Percentiles rank a stretch among this genome's conserved stretches.
These are phyloP conservation scores for Polyodon spathula DNA, from an alignment of 2,113 vertebrate species.

Conservation along the genomic window DNA sequence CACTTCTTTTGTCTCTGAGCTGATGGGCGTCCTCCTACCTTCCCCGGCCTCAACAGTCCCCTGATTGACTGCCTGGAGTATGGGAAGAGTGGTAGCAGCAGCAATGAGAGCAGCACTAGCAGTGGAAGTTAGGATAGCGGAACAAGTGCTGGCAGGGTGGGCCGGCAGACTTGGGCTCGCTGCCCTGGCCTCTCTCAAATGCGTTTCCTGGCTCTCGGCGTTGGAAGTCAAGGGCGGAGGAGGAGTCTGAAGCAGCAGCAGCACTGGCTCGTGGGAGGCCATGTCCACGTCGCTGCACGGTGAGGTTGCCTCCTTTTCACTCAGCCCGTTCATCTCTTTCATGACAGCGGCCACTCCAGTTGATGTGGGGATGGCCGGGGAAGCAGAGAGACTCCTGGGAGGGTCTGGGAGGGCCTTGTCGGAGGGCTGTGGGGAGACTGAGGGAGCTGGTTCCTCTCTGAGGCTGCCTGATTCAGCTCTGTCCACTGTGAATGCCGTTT, in stretches of 20 bases:
- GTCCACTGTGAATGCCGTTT: conserved; percentile 37
- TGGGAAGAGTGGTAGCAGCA: conserved; percentile 51
- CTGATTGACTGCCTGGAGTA: conserved; percentile 50
- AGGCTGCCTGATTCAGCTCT: conserved; percentile 31
- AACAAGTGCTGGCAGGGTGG: conserved; percentile 35
- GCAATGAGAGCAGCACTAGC: conserved; percentile 27
- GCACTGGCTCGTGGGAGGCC: conserved; percentile 38
- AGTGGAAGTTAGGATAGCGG: conserved; percentile 34
- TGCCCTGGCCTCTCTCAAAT: conserved; percentile 46
- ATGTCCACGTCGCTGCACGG: conserved; percentile 36
- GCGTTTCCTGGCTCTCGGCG: conserved; percentile 43
- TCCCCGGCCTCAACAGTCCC: conserved; percentile 63
- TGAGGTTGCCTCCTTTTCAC: conserved; percentile 40
- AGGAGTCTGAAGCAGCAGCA: conserved; percentile 23
- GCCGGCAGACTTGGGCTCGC: conserved; percentile 38
- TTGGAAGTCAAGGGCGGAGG: conserved; percentile 38
- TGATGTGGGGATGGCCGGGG: conserved; percentile 14
- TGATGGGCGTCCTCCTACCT: conserved; percentile 46
- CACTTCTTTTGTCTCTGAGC: conserved; percentile 55
- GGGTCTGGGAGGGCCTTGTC: conserved; percentile 42
- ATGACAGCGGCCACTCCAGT: conserved; percentile 42
- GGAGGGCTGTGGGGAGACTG: conserved; percentile 34
- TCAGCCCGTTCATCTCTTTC: conserved; percentile 68
- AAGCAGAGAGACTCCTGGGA: conserved; percentile 45
- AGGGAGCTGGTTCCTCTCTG: conserved; percentile 42